Evolutionary conservation across 1,140 invertebrate genomes (phyloP).

Genomic region (Hestina assimilis): DNA sequence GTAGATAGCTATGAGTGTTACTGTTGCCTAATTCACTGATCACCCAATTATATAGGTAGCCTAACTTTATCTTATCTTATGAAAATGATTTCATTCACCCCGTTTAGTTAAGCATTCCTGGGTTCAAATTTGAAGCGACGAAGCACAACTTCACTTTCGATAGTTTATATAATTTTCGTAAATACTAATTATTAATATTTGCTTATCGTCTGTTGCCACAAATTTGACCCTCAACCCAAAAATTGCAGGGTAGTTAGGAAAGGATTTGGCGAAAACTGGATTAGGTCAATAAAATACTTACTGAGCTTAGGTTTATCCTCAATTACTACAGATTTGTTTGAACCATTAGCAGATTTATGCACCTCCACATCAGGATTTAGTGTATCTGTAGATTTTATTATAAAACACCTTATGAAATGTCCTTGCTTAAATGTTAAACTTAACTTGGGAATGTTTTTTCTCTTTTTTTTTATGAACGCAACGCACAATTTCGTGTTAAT

Average conservation of each 20-base stretch:
- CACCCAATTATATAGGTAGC: slow-evolving; percentile 37
- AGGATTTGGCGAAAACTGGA: slow-evolving; percentile 41
- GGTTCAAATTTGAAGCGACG: slow-evolving; percentile 35
- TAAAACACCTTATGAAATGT: slow-evolving; percentile 54
- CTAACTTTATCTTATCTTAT: slow-evolving; percentile 41
- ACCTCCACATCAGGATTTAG: slow-evolving; percentile 67
- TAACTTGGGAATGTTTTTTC: slow-evolving; percentile 26
- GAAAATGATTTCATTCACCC: slow-evolving; percentile 40
- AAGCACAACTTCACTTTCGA: slow-evolving; percentile 8
- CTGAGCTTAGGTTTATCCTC: slow-evolving; percentile 65
- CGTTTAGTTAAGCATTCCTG: slow-evolving; percentile 36
- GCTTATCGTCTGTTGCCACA: slow-evolving; percentile 48
- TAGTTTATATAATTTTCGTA: slow-evolving; percentile 4
- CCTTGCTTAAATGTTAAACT: slow-evolving; percentile 10
- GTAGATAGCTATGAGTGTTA: slow-evolving; percentile 47
- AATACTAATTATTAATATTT: slow-evolving; percentile 10
- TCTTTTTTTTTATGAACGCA: slow-evolving; percentile 8
- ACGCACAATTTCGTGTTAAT: slow-evolving; percentile 16
- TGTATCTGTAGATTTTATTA: slow-evolving; percentile 72
- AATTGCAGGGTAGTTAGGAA: slow-evolving; percentile 39
- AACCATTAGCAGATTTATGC: slow-evolving; percentile 63
- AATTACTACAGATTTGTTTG: slow-evolving; percentile 57
- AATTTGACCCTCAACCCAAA: slow-evolving; percentile 38
- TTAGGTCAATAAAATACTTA: slow-evolving; percentile 61
- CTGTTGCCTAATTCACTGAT: slow-evolving; percentile 39